These are phyloP conservation scores for Necrosyrtes monachus DNA, from an alignment of 2,797 vertebrate genomes.

Conservation along the genomic window DNA sequence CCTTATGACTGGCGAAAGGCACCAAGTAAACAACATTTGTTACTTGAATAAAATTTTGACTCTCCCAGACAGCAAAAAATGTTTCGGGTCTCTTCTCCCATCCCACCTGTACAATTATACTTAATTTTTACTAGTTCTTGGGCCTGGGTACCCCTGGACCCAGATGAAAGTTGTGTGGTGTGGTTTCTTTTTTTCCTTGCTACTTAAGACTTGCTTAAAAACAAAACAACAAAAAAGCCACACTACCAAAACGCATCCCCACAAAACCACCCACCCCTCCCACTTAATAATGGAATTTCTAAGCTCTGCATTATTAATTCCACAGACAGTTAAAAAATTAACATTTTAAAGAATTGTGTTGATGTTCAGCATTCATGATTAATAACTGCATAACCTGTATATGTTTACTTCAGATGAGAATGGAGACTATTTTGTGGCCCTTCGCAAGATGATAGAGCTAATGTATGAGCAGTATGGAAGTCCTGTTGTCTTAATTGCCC, in stretches of 20 bases:
- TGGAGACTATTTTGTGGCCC: constrained; percentile 84
- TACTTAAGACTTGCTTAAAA: background rate
- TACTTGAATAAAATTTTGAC: background rate
- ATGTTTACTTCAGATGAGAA: constrained; percentile 86
- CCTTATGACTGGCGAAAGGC: constrained; percentile 98
- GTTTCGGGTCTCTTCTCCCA: background rate
- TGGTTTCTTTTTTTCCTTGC: background rate
- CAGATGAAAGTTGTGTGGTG: background rate
- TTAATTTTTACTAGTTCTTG: background rate
- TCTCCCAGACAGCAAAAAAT: background rate
- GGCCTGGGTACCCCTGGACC: background rate
- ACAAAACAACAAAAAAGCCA: background rate
- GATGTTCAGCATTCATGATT: background rate
- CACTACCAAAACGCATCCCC: background rate
- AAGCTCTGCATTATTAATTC: background rate
- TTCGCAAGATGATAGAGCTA: constrained; percentile 90
- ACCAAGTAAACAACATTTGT: constrained; percentile 82
- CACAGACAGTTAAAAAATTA: background rate
- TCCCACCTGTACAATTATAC: background rate
- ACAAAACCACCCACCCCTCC: fast-evolving
- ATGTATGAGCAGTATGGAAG: constrained; percentile 85
- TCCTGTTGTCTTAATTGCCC: constrained; percentile 91
- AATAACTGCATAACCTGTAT: background rate
- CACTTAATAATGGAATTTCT: background rate
- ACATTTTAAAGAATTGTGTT: background rate